phyloP scores from a whole-genome alignment of 2,888 invertebrate species.

The Sycophila texana region DNA sequence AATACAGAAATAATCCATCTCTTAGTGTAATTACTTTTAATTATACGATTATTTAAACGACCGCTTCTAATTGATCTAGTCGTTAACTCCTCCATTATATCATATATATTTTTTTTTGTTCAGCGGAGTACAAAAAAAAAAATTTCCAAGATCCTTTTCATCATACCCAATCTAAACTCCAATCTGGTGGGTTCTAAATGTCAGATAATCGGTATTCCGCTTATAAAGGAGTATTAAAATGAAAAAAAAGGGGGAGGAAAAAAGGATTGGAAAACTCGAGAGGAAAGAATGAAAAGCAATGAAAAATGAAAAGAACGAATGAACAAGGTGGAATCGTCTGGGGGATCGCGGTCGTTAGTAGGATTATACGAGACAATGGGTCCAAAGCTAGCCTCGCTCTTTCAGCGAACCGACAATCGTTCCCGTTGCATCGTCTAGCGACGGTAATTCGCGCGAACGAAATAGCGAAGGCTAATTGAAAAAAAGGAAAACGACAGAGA shows the following conservation, averaged over 20 bases:
- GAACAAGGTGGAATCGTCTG: constrained; percentile 57
- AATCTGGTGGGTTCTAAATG: constrained; percentile 26
- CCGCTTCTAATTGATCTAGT: neutral
- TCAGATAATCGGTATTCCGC: constrained; percentile 47
- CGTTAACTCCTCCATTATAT: neutral
- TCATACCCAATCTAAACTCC: constrained; percentile 18
- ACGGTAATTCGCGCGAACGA: constrained; percentile 50
- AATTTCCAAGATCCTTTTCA: constrained; percentile 2
- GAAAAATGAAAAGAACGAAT: constrained; percentile 49
- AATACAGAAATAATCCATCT: no score
- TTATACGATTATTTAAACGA: neutral
- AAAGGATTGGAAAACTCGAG: constrained; percentile 23
- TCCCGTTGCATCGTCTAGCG: constrained; percentile 53
- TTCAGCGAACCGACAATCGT: constrained; percentile 58
- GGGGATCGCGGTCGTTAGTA: constrained; percentile 58
- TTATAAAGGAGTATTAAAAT: constrained; percentile 47
- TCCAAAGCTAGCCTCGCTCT: constrained; percentile 48
- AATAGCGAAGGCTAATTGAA: constrained; percentile 62
- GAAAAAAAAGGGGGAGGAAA: constrained; percentile 15
- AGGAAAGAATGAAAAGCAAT: constrained; percentile 33
- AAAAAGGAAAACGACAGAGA: constrained; percentile 44
- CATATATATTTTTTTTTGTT: neutral
- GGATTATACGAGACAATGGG: constrained; percentile 62
- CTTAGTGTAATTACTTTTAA: no score
- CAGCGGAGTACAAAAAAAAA: constrained; percentile 8